Evolutionary conservation across 2,113 vertebrate species (phyloP).

Genomic region (Urocolius indicus): DNA sequence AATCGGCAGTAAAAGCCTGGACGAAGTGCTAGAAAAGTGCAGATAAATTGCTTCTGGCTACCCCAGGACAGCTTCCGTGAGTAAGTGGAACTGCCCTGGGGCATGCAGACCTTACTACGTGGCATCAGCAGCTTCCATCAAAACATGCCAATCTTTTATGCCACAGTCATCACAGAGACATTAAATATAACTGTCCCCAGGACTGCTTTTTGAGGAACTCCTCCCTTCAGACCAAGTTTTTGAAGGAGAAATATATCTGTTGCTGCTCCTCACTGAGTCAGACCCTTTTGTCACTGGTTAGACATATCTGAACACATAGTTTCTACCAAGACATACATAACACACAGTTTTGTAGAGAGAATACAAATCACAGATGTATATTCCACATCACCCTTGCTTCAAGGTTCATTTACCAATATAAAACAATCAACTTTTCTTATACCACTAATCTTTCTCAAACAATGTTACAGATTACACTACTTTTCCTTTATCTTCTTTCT

Average conservation of each 20-base stretch:
- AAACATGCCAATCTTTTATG: background rate
- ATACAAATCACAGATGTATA: background rate
- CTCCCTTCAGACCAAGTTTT: background rate
- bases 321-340: background rate
- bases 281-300: background rate
- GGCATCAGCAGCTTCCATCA: background rate
- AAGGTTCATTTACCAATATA: too few relatives aligned
- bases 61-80: background rate
- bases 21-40: background rate
- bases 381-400: background rate
- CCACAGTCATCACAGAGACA: background rate
- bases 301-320: background rate
- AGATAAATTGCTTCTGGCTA: background rate
- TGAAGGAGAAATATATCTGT: too few relatives aligned
- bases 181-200: background rate
- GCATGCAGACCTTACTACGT: background rate
- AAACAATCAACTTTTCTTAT: too few relatives aligned
- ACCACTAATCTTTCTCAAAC: background rate
- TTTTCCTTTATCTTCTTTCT: background rate
- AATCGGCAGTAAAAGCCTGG: background rate
- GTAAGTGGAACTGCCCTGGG: background rate
- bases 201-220: background rate
- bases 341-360: background rate
- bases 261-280: background rate
- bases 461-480: too few relatives aligned